Percentiles rank a stretch among this genome's conserved stretches.
phyloP scores from a whole-genome alignment of 2,888 invertebrate species.

The Stenotaenia linearis region DNA sequence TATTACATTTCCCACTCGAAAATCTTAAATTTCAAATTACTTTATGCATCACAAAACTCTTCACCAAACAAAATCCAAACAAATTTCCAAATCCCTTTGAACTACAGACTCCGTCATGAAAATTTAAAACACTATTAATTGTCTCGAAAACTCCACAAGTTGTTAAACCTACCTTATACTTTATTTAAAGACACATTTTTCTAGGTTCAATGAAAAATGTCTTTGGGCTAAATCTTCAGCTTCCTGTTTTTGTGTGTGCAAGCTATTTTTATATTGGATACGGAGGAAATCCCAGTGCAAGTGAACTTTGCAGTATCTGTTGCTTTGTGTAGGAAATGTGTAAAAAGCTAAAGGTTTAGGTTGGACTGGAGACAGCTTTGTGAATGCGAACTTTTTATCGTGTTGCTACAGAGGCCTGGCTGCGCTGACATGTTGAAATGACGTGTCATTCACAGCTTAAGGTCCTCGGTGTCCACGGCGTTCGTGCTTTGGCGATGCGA shows the following conservation, averaged over 20 bases:
- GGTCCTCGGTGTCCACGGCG: not conserved
- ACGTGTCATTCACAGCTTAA: conserved; percentile 7
- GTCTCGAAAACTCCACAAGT: too few species aligned
- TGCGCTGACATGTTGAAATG: not conserved
- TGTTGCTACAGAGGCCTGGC: conserved; percentile 5
- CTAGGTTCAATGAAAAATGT: not conserved
- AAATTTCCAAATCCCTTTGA: too few species aligned
- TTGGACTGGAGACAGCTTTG: not conserved
- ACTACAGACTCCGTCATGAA: too few species aligned
- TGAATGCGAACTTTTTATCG: not conserved
- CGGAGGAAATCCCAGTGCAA: not conserved
- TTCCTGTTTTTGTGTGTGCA: not conserved
- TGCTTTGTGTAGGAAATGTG: not conserved
- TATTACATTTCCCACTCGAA: too few species aligned
- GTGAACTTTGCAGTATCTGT: not conserved
- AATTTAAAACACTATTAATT: too few species aligned
- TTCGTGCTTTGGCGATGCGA: not conserved
- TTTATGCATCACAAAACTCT: too few species aligned
- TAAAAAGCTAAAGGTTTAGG: not conserved
- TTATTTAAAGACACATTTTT: too few species aligned
- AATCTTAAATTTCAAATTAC: too few species aligned
- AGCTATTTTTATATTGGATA: not conserved
- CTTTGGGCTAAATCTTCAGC: not conserved
- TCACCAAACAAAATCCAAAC: too few species aligned
- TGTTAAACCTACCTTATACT: too few species aligned